phyloP scores from a whole-genome alignment of 2,888 invertebrate species.

The Heliconius erato region DNA sequence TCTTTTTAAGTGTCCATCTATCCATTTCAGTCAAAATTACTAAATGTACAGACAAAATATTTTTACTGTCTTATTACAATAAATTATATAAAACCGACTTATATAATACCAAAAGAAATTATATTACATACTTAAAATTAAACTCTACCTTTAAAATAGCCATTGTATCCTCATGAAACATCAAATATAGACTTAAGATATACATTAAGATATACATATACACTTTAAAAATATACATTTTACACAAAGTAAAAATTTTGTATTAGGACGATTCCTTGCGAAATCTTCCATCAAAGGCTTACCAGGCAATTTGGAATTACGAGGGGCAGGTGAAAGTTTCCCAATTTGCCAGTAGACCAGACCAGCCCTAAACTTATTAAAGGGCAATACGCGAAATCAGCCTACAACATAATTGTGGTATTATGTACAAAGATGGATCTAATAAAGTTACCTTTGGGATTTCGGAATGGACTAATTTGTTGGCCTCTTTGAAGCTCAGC shows the following conservation, averaged over 20 bases:
- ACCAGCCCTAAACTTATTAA: conserved; percentile 54
- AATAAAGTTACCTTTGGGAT: conserved; percentile 42
- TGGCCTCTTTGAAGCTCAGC: conserved; percentile 38
- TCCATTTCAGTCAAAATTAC: too few species aligned
- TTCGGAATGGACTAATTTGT: conserved; percentile 36
- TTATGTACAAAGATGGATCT: conserved; percentile 31
- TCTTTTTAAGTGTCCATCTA: too few species aligned
- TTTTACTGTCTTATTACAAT: too few species aligned
- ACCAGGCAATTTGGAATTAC: conserved; percentile 62
- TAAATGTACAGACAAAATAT: too few species aligned
- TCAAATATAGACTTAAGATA: too few species aligned
- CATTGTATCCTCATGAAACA: not conserved
- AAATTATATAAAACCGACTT: too few species aligned
- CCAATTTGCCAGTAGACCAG: conserved; percentile 68
- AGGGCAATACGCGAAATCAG: conserved; percentile 39
- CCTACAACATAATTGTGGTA: conserved; percentile 35
- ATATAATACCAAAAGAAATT: too few species aligned
- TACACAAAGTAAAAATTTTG: conserved; percentile 55
- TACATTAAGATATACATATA: too few species aligned
- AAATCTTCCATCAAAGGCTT: conserved; percentile 59
- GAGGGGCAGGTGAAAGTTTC: conserved; percentile 69
- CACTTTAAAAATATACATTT: conserved; percentile 48
- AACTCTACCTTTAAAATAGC: too few species aligned
- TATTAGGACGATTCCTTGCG: conserved; percentile 32
- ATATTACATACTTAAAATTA: too few species aligned